Percentiles rank a stretch among this genome's conserved stretches.
Conservation (phyloP, 1,140 invertebrate species). For the Platyura marginata region DNA sequence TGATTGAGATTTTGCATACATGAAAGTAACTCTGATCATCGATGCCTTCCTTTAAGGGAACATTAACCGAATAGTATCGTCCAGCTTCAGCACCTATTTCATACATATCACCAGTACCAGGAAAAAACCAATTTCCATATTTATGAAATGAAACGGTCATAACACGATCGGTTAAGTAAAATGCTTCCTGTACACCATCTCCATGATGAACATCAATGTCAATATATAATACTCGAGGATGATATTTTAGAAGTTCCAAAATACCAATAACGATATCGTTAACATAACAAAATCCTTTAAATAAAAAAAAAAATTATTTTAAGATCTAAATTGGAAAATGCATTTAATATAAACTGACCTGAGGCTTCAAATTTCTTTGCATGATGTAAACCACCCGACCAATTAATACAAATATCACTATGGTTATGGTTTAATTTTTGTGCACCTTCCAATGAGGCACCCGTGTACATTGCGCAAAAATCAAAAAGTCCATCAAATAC, state of each 20-base stretch:
- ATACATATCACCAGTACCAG: conserved; percentile 97
- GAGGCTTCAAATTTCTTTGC: conserved; percentile 99
- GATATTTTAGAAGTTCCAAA: conserved; percentile 87
- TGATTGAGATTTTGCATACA: no score
- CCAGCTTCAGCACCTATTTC: conserved; percentile 87
- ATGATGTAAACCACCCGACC: conserved; percentile 97
- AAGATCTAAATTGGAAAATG: not conserved
- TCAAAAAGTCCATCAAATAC: conserved; percentile 98
- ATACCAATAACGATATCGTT: conserved; percentile 99
- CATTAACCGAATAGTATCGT: conserved; percentile 90
- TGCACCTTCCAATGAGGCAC: conserved; percentile 87
- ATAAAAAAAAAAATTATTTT: not conserved
- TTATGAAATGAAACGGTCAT: conserved; percentile 99
- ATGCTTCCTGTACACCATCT: conserved; percentile 98
- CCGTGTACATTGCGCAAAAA: conserved; percentile 95
- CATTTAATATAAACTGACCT: conserved; percentile 23
- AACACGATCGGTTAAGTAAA: conserved; percentile 94
- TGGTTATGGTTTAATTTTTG: conserved; percentile 84
- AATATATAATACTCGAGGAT: conserved; percentile 91
- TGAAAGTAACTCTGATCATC: conserved; percentile 86
- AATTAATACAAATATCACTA: conserved; percentile 97
- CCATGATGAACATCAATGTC: conserved; percentile 99
- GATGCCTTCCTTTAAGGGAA: conserved; percentile 91
- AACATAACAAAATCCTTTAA: conserved; percentile 18
- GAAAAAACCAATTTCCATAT: conserved; percentile 97